Evolutionary conservation across 2,113 vertebrate species (phyloP).

Genomic region (Micronycteris hirsuta): DNA sequence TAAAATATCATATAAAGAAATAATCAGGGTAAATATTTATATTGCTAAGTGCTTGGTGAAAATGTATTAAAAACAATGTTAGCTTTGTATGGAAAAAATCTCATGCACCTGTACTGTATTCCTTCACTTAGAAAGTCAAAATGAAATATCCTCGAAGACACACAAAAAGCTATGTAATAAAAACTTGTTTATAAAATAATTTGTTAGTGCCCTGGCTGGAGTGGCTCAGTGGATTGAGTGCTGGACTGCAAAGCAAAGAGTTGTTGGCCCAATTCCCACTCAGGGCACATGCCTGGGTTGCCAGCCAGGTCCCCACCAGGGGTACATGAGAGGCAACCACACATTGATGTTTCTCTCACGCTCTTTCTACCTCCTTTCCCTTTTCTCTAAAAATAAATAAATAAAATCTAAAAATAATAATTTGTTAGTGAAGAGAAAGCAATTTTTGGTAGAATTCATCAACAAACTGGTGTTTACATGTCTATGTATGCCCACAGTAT

Average conservation of each 20-base stretch:
- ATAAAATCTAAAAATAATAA: neutral
- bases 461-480: slow-evolving; percentile 12
- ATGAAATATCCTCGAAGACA: neutral
- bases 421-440: slow-evolving; percentile 20
- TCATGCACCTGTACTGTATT: neutral
- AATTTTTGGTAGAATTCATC: neutral
- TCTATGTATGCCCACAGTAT: neutral
- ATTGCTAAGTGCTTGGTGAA: slow-evolving; percentile 1
- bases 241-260: too few species aligned
- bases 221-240: too few species aligned
- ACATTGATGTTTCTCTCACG: too few species aligned
- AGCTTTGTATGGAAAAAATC: neutral
- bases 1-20: neutral
- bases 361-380: too few species aligned
- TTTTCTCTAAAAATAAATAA: too few species aligned
- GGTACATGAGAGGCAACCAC: too few species aligned
- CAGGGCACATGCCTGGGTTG: too few species aligned
- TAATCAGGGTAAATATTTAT: neutral
- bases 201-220: neutral
- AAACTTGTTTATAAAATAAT: neutral
- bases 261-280: too few species aligned
- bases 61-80: slow-evolving; percentile 8
- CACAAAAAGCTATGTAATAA: neutral
- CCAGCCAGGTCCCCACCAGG: too few species aligned
- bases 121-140: neutral